phyloP scores from a whole-genome alignment of 2,113 vertebrate genomes.

The Hydropotes inermis region DNA sequence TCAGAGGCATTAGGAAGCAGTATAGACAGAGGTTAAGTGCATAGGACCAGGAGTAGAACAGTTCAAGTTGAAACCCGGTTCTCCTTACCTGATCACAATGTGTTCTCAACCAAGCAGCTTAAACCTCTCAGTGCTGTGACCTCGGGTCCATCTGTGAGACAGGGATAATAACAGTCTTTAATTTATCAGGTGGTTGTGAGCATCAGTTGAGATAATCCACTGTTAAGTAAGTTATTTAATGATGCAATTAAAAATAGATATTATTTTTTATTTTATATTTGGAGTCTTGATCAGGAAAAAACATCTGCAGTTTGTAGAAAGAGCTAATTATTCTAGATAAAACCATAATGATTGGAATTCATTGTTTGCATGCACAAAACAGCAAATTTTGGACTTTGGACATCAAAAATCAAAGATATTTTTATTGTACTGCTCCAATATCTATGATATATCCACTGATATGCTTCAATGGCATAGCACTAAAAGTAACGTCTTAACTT shows the following conservation, averaged over 20 bases:
- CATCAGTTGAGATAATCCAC: neutral
- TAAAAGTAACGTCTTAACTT: neutral
- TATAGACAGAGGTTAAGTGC: neutral
- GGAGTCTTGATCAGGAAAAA: conserved; percentile 2
- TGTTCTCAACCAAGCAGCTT: neutral
- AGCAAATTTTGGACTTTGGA: neutral
- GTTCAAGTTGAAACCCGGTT: neutral
- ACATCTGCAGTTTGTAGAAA: neutral
- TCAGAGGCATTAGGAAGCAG: neutral
- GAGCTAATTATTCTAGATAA: neutral
- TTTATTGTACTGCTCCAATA: neutral
- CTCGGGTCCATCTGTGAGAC: neutral
- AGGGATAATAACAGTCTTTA: neutral
- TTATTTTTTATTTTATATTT: neutral
- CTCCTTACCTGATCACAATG: neutral
- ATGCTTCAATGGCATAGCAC: neutral
- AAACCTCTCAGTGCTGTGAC: neutral
- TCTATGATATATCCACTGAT: neutral
- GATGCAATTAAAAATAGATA: neutral
- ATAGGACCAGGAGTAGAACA: neutral
- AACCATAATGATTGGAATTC: neutral
- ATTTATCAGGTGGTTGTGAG: neutral
- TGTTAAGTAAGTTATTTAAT: neutral
- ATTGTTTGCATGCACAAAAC: neutral
- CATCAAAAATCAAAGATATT: neutral